Base-by-base conservation (phyloP, 1,140 invertebrate genomes). In the Phymastichus coffea region DNA sequence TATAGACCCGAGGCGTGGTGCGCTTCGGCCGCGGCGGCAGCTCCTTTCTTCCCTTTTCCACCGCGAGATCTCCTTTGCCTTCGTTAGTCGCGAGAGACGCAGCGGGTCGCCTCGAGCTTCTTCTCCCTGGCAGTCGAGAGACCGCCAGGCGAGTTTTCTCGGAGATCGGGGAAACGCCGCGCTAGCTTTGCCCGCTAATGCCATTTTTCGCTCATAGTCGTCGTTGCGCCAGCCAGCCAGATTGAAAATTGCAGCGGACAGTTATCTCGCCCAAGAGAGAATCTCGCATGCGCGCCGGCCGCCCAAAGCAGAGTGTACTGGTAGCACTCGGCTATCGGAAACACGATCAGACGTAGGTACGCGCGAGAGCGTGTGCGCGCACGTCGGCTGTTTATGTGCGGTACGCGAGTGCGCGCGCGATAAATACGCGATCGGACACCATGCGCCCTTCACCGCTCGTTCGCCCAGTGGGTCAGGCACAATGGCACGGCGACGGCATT, bases 1-100 rank as follows among this genome's bases (percentile, higher is more conserved):
- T 65, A 68, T 67, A 20, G 8, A 72, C 66, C 66, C 70, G 68
- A 70, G 70, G 71, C 72, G 71, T 73, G 70, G 70, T 72, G 61
- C 63, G 64, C n/a, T n/a, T n/a, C n/a, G n/a, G n/a, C n/a, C n/a
- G n/a, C n/a, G n/a, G n/a, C n/a, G n/a, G 30, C 12, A 12, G 23
- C 64, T 62, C 65, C 66, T 67, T 72, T 73, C 72, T 69, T 68
- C 68, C 63, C 49, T 70, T 62, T 65, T 58, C 64, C 53, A 63
- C 46, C 46, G 46, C 25, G 9, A n/a, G n/a, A n/a, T n/a, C n/a
- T n/a, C n/a, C n/a, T n/a, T n/a, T n/a, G n/a, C n/a, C n/a, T n/a
- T n/a, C n/a, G n/a, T n/a, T n/a, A n/a, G n/a, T n/a, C 35, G 22
- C 15, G 33, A 57, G 68, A 65, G 66, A 55, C 51, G 64, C 63